Conservation (phyloP, 2,113 vertebrate species). For the Chunga burmeisteri region DNA sequence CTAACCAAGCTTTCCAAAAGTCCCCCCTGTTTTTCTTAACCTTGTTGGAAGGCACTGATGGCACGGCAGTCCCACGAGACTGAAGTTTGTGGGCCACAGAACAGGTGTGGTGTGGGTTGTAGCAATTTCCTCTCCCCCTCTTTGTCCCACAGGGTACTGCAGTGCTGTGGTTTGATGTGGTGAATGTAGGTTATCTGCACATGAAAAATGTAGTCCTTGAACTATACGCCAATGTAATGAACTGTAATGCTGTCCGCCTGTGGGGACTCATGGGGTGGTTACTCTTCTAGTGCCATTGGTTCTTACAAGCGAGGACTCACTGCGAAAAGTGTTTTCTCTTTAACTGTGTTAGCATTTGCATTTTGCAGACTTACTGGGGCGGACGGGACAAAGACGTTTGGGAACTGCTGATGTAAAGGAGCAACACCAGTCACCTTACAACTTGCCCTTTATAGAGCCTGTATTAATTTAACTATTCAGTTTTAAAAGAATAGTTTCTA, state of each 20-base stretch:
- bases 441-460: neutral
- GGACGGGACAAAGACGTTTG: neutral
- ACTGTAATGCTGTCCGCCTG: neutral
- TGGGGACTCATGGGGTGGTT: neutral
- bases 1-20: neutral
- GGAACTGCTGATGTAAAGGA: neutral
- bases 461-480: neutral
- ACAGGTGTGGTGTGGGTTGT: rapidly evolving
- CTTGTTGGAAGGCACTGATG: neutral
- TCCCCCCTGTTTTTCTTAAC: neutral
- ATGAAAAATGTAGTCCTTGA: neutral
- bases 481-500: neutral
- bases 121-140: neutral
- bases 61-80: neutral
- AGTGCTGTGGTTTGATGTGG: rapidly evolving
- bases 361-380: neutral
- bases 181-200: neutral
- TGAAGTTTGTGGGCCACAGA: neutral
- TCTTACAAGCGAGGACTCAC: neutral
- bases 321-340: neutral
- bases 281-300: neutral
- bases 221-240: neutral
- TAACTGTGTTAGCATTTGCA: neutral
- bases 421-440: neutral
- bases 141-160: neutral